Percentiles rank a stretch among this genome's conserved stretches.
Evolutionary conservation across 2,113 vertebrate species (phyloP).

Genomic region (Cairina moschata): DNA sequence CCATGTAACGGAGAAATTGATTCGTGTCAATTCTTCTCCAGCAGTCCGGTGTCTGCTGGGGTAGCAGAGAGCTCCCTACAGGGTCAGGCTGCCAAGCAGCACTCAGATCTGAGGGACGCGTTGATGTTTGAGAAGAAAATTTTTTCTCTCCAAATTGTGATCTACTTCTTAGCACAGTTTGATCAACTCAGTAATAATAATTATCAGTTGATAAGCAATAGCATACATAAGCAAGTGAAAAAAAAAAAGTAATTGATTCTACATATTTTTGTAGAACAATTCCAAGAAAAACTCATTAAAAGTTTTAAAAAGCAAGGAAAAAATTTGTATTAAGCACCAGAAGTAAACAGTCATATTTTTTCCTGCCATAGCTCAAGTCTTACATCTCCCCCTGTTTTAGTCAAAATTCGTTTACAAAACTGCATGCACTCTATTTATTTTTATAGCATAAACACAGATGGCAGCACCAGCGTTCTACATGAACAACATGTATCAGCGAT

Average conservation of each 20-base stretch:
- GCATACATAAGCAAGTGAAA: background rate
- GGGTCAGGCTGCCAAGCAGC: background rate
- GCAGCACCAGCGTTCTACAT: constrained; percentile 49
- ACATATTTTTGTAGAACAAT: background rate
- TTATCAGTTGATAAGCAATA: background rate
- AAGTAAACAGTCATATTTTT: constrained; percentile 55
- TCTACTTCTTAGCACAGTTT: background rate
- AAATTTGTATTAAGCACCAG: background rate
- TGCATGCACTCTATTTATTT: constrained; percentile 38
- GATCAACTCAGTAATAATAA: background rate
- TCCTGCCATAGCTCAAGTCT: constrained; percentile 44
- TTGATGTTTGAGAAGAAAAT: background rate
- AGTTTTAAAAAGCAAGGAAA: background rate
- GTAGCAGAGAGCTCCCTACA: background rate
- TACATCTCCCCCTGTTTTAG: constrained; percentile 34
- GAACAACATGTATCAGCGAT: constrained; percentile 47
- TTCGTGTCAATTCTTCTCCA: background rate
- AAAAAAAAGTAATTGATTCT: background rate
- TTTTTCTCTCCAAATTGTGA: background rate
- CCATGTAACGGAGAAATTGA: rapidly evolving
- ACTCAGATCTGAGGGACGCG: background rate
- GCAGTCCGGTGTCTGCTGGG: background rate
- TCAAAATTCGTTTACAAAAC: constrained; percentile 54
- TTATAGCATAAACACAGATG: constrained; percentile 65
- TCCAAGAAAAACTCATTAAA: background rate